Conservation (phyloP, 2,113 vertebrate species). For the Ptyas mucosa region DNA sequence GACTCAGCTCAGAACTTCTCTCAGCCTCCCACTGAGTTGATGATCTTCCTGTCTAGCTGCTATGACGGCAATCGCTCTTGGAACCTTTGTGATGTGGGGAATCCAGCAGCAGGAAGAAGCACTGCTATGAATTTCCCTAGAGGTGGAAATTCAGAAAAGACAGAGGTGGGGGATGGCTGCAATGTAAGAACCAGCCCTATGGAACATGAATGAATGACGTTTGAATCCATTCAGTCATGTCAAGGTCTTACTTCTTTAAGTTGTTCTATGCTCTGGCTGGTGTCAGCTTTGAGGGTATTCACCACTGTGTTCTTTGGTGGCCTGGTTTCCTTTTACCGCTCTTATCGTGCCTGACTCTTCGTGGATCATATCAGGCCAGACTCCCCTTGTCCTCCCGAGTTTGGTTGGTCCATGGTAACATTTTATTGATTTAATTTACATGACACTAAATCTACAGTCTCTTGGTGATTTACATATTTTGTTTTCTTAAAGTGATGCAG, state of each 20-base stretch:
- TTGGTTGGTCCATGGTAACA: not conserved
- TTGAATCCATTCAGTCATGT: too few relatives aligned
- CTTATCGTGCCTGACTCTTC: too few relatives aligned
- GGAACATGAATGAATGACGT: not conserved
- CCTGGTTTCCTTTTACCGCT: too few relatives aligned
- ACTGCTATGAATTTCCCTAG: not conserved
- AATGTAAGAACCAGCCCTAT: not conserved
- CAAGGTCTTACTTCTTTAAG: too few relatives aligned
- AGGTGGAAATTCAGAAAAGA: not conserved
- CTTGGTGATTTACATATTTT: not conserved
- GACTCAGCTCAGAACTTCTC: not conserved
- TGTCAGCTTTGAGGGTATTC: too few relatives aligned
- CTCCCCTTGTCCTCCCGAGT: too few relatives aligned
- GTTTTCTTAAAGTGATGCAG: not conserved
- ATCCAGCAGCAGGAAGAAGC: not conserved
- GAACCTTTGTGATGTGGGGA: not conserved
- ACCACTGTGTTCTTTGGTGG: too few relatives aligned
- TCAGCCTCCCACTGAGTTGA: not conserved
- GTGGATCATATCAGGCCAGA: too few relatives aligned
- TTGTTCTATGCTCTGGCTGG: too few relatives aligned
- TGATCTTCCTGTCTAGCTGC: not conserved
- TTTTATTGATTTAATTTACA: not conserved
- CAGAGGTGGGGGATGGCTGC: not conserved
- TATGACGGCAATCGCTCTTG: not conserved
- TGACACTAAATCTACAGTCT: not conserved